phyloP scores from a whole-genome alignment of 2,888 invertebrate genomes.

The Drosophila maculinotata region DNA sequence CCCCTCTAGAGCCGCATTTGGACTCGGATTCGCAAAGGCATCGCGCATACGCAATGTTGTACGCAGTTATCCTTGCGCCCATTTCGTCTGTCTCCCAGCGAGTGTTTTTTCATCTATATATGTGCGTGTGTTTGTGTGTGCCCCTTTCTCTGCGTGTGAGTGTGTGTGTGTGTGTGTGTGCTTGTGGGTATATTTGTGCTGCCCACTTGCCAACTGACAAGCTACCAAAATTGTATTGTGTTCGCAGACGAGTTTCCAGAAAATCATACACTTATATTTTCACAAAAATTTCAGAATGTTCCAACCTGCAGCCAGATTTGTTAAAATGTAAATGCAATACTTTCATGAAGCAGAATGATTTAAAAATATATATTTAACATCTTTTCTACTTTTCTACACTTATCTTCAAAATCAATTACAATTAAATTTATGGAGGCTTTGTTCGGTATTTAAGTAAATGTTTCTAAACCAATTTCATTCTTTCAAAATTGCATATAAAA shows the following conservation, averaged over 20 bases:
- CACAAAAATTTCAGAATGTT: constrained; percentile 5
- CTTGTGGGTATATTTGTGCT: constrained; percentile 18
- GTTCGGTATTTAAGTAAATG: too few species aligned
- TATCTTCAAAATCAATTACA: too few species aligned
- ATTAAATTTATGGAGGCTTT: too few species aligned
- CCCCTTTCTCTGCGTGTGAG: not conserved
- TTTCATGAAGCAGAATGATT: too few species aligned
- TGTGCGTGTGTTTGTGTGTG: constrained; percentile 3
- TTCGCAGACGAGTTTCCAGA: constrained; percentile 10
- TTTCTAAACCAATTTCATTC: too few species aligned
- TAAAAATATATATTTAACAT: too few species aligned
- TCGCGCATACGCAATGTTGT: constrained; percentile 76
- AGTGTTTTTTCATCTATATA: constrained; percentile 6
- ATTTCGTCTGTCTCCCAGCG: constrained; percentile 44
- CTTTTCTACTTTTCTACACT: too few species aligned
- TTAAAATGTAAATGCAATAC: too few species aligned
- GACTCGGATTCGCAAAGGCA: constrained; percentile 48
- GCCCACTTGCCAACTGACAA: constrained; percentile 56
- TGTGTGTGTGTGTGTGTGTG: constrained; percentile 4
- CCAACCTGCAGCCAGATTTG: constrained; percentile 1
- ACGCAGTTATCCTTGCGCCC: constrained; percentile 78
- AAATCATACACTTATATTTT: constrained; percentile 33
- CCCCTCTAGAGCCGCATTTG: not conserved
- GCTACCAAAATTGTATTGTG: constrained; percentile 47
- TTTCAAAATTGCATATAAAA: too few species aligned